Conservation (phyloP, 2,888 invertebrate species). For the Hyppa rectilinea region DNA sequence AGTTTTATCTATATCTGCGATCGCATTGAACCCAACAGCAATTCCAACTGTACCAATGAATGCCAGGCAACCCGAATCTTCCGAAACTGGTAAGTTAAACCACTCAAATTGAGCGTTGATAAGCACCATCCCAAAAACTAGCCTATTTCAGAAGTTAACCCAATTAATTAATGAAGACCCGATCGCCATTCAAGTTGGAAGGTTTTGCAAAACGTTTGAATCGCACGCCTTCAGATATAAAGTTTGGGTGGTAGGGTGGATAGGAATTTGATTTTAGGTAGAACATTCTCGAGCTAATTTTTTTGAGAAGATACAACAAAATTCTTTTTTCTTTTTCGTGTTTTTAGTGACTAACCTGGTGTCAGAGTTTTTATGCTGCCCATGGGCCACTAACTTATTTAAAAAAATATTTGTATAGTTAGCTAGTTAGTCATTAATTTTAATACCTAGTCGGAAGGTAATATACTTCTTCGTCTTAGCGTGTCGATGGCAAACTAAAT, state of each 20-base stretch:
- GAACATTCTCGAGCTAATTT: constrained; percentile 10
- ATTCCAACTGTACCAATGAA: constrained; percentile 16
- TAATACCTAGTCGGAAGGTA: too few relatives aligned
- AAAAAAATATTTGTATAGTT: too few relatives aligned
- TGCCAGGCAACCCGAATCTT: constrained; percentile 16
- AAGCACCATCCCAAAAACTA: constrained; percentile 61
- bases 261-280: not conserved
- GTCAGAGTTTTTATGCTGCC: too few relatives aligned
- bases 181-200: constrained; percentile 56
- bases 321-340: too few relatives aligned
- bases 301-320: too few relatives aligned
- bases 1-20: constrained; percentile 1
- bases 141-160: constrained; percentile 46
- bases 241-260: constrained; percentile 36
- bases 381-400: too few relatives aligned
- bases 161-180: constrained; percentile 65
- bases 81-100: constrained; percentile 59
- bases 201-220: constrained; percentile 63
- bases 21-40: constrained; percentile 2
- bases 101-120: constrained; percentile 62
- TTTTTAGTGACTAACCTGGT: too few relatives aligned
- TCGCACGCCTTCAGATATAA: constrained; percentile 52
- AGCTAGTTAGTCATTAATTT: too few relatives aligned
- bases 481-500: too few relatives aligned
- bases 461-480: too few relatives aligned